Evolutionary conservation across 1,140 invertebrate species (phyloP).

Genomic region (Lasaia peninsularis): DNA sequence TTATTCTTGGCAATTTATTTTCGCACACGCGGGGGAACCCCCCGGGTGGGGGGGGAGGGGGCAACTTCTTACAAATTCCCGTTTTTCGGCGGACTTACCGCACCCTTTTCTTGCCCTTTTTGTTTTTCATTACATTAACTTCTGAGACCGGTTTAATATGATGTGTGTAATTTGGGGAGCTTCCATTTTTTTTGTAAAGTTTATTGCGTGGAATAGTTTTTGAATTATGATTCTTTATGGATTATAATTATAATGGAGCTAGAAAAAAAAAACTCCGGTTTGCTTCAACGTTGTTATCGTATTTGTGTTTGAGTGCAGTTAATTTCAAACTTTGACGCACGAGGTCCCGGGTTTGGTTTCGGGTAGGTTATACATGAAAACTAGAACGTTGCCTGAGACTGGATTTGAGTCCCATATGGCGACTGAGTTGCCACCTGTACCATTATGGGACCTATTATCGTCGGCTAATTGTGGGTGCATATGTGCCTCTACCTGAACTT

Average conservation of each 20-base stretch:
- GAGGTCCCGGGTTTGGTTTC: too few relatives aligned
- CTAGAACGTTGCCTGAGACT: too few relatives aligned
- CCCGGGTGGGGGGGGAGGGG: constrained; percentile 43
- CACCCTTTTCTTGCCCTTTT: constrained; percentile 76
- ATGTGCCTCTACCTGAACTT: too few relatives aligned
- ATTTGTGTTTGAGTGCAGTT: too few relatives aligned
- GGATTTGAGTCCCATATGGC: neutral
- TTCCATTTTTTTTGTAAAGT: constrained; percentile 34
- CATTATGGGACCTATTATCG: too few relatives aligned
- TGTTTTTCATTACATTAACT: constrained; percentile 77
- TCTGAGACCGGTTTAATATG: constrained; percentile 68
- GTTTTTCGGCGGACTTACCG: constrained; percentile 74
- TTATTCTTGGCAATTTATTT: constrained; percentile 77
- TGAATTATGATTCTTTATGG: too few relatives aligned
- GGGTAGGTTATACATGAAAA: neutral
- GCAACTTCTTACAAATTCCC: constrained; percentile 74
- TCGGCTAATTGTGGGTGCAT: too few relatives aligned
- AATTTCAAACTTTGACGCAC: too few relatives aligned
- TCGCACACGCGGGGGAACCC: constrained; percentile 70
- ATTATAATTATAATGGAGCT: too few relatives aligned
- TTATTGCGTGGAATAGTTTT: neutral
- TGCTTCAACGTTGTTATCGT: too few relatives aligned
- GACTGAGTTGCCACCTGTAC: too few relatives aligned
- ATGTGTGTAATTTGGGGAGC: constrained; percentile 57
- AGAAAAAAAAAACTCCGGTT: too few relatives aligned